A percentile compares a stretch with the other conserved stretches of the same genome.
phyloP scores from a whole-genome alignment of 2,888 invertebrate genomes.

The Gandaritis pyraliata region DNA sequence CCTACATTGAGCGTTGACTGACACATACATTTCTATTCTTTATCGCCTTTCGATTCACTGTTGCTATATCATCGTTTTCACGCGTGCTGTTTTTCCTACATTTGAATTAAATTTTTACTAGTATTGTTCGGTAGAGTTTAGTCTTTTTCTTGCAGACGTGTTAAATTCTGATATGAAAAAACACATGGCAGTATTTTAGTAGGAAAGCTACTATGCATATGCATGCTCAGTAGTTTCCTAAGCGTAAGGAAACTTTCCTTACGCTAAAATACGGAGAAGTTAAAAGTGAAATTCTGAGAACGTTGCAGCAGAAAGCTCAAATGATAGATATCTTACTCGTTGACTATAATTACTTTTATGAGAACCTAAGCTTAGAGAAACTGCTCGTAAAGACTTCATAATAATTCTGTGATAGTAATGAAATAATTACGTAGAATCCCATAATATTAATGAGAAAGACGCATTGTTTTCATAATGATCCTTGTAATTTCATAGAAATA shows the following conservation, averaged over 20 bases:
- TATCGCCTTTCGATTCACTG: constrained; percentile 8
- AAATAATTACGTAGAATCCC: constrained; percentile 9
- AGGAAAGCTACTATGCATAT: too few species aligned
- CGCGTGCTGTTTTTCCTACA: background rate
- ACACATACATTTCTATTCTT: constrained; percentile 11
- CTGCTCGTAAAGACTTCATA: constrained; percentile 5
- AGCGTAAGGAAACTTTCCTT: too few species aligned
- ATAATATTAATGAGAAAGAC: background rate
- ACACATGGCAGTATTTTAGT: too few species aligned
- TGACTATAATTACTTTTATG: constrained; percentile 11
- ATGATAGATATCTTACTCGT: constrained; percentile 10
- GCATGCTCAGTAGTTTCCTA: too few species aligned
- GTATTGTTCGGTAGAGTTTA: too few species aligned
- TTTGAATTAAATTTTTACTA: background rate
- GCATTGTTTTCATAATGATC: background rate
- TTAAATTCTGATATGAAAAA: too few species aligned
- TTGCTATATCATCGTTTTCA: background rate
- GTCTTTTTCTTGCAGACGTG: too few species aligned
- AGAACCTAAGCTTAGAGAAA: constrained; percentile 13
- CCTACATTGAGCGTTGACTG: constrained; percentile 26
- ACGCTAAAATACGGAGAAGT: background rate
- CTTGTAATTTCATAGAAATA: background rate
- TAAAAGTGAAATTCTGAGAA: constrained; percentile 23
- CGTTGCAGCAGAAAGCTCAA: constrained; percentile 1
- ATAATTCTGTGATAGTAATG: constrained; percentile 10